Base-by-base conservation (phyloP, 2,888 invertebrate species). In the Synanthedon formicaeformis region DNA sequence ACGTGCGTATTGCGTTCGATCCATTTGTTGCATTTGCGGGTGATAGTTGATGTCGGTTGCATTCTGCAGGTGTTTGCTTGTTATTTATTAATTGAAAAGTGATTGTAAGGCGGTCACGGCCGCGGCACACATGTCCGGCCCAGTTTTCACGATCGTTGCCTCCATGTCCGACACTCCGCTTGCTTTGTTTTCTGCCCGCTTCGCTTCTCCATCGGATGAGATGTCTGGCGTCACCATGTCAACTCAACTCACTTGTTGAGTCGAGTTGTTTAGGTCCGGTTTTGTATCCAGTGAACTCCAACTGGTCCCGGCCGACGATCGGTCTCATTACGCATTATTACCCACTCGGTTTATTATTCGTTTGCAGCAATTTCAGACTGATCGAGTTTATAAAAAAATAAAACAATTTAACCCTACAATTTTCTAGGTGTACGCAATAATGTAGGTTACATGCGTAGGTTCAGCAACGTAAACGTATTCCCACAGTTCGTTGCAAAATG, bases 51-150 rank as follows among this genome's bases (percentile, higher is more conserved):
- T 76, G 75, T 78, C 75, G 75, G 76, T 80, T 81, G 78, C 78
- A 80, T 78, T 81, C 78, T 78, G 78, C 84, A 84, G 85, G 85
- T 85, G 85, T 78, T 78, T 65, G 73, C 67, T 71, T 68, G 73
- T 80, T 81, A 73, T 82, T 82, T 81, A 82, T 83, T 86, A 83
- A 83, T 84, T 82, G 84, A 85, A 86, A 86, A 86, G 86, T 86
- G 86, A 85, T 84, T 84, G 86, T 83, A 84, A 81, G 68, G 75
- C 78, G 86, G 86, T 79, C 86, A 85, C 80, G 85, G 86, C 81
- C 84, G 81, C 76, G 75, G 76, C 82, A 82, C 82, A 82, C 76
- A 82, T 84, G 85, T 84, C 85, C 86, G 85, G 83, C 80, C 82
- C 81, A 83, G 85, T 85, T 86, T 84, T 84, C 83, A 81, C 84